Evolutionary conservation across 2,888 invertebrate species (phyloP), one percentile per base, ranked within the genome.

Genomic region (Phragmatobia fuliginosa): DNA sequence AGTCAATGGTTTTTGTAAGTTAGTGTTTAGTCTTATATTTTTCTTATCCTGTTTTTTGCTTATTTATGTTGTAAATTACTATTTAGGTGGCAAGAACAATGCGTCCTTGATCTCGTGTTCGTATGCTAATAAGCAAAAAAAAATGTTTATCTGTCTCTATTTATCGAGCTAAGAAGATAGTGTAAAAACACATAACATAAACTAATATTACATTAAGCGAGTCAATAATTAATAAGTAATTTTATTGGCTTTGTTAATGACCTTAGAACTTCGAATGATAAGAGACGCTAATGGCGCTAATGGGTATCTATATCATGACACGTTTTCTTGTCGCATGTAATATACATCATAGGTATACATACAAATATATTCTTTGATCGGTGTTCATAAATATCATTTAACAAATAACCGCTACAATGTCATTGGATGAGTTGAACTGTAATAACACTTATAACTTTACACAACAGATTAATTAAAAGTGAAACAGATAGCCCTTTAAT

Each of bases 181-280:
- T 25, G 11, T 52, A 52, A 28, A 45, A 56, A 56, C 28, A 56
- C 28, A 56, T 14, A 49, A 49, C 31, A 64, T 32, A 52, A 49
- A 8, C 3, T 25, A 33, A 49, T 18, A 52, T 33, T 64, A 52
- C 49, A 52, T 64, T 32, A 64, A 52, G 25, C 32, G 33, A 49
- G 58, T 59, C 68, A 65, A 62, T 31, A 66, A 36, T 62, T 70
- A 80, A 72, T 71, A 72, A 71, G 25, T 64, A 72, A 71, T 77
- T 74, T 73, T 62, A 68, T 68, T 61, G 59, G 73, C 72, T 67
- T 76, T 74, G 68, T 75, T 77, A 77, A 83, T 86, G 81, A 81
- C 82, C 79, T 86, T 81, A 82, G 78, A 79, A 81, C 85, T 59
- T 60, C 63, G 6, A 32, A 45, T 66, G 38, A 59, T 66, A 76